phyloP scores from a whole-genome alignment of 2,888 invertebrate genomes.

The Rhamnusium bicolor region DNA sequence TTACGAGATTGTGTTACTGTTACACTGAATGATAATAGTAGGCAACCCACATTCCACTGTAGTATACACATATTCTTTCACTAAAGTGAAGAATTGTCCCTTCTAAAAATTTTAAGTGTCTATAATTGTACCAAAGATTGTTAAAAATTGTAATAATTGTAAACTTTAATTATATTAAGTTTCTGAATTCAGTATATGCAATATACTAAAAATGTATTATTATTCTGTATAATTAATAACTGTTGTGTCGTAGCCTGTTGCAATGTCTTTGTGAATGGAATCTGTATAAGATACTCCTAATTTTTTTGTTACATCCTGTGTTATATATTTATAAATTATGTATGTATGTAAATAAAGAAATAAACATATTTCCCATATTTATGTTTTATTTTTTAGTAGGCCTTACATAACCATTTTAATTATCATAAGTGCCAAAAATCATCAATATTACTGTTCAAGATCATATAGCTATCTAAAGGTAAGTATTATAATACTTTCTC shows the following conservation, averaged over 20 bases:
- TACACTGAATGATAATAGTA: conserved; percentile 32
- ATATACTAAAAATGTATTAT: conserved; percentile 54
- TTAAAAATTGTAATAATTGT: conserved; percentile 51
- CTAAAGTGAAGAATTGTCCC: conserved; percentile 38
- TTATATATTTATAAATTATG: conserved; percentile 59
- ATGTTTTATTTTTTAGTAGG: neutral
- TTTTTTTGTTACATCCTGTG: conserved; percentile 57
- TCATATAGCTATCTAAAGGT: too few relatives aligned
- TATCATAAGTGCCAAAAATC: too few relatives aligned
- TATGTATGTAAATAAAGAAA: conserved; percentile 61
- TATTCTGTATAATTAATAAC: conserved; percentile 56
- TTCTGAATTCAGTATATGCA: conserved; percentile 49
- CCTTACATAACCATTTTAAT: too few relatives aligned
- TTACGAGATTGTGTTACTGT: conserved; percentile 17
- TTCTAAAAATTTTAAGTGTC: conserved; percentile 54
- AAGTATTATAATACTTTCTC: too few relatives aligned
- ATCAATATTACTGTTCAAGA: too few relatives aligned
- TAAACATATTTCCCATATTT: conserved; percentile 38
- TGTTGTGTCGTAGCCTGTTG: conserved; percentile 61
- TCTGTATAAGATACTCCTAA: conserved; percentile 54
- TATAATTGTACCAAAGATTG: conserved; percentile 61
- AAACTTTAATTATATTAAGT: conserved; percentile 38
- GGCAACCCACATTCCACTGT: conserved; percentile 37
- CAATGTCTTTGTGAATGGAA: conserved; percentile 59
- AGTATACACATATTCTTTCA: conserved; percentile 33